These are phyloP conservation scores for Sebastes miniatus DNA, from an alignment of 2,797 vertebrate species.

Conservation along the genomic window DNA sequence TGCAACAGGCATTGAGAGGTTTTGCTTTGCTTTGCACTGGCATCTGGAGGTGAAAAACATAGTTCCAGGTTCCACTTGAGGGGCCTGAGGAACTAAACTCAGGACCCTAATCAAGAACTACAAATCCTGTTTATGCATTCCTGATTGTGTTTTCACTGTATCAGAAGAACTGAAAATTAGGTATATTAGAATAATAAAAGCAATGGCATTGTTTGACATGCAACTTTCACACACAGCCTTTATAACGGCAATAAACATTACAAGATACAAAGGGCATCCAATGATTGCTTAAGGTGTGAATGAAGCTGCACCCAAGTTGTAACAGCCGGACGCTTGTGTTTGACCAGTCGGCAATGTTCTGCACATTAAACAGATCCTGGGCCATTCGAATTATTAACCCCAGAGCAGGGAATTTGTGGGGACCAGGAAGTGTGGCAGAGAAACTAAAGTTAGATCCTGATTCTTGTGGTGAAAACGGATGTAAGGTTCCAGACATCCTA, in stretches of 20 bases:
- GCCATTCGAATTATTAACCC: background rate
- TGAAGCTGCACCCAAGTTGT: background rate
- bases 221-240: background rate
- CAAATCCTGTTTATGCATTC: background rate
- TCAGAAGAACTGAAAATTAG: background rate
- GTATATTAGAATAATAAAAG: background rate
- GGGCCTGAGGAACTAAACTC: background rate
- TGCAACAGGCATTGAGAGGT: background rate
- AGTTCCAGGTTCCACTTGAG: background rate
- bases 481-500: background rate
- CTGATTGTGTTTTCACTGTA: background rate
- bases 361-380: background rate
- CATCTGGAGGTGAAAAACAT: background rate
- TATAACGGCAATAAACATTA: background rate
- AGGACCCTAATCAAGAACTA: background rate
- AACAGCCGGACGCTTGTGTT: background rate
- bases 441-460: background rate
- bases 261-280: background rate
- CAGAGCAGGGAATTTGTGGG: background rate
- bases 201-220: background rate
- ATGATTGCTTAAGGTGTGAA: background rate
- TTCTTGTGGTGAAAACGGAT: rapidly evolving
- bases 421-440: background rate
- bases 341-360: background rate
- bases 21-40: background rate